Percentiles rank a stretch among this genome's conserved stretches.
Evolutionary conservation across 2,797 vertebrate species (phyloP).

Genomic region (Lindbergichthys nudifrons): DNA sequence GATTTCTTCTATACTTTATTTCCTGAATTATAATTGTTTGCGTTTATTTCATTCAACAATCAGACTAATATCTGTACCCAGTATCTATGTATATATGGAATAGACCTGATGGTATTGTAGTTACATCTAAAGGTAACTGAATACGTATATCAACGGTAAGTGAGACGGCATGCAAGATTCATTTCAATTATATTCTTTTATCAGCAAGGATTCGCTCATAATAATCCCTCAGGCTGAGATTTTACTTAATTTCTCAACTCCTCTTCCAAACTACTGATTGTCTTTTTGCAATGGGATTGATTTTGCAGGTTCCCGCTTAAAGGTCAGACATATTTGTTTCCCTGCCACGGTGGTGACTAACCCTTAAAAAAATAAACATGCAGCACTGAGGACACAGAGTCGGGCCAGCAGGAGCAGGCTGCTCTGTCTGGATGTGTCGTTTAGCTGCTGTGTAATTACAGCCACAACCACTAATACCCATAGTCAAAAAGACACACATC

Average conservation of each 20-base stretch:
- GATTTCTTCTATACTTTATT: too few species aligned
- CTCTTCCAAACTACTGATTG: not conserved
- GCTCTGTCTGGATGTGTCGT: conserved; percentile 34
- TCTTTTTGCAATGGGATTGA: not conserved
- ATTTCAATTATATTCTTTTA: not conserved
- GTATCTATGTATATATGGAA: not conserved
- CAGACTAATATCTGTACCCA: too few species aligned
- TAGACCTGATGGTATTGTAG: not conserved
- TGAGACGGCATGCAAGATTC: not conserved
- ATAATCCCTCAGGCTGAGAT: not conserved
- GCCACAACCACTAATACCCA: conserved; percentile 47
- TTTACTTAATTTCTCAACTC: not conserved
- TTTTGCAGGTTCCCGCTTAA: not conserved
- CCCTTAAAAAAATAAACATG: conserved; percentile 17
- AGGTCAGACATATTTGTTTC: conserved; percentile 28
- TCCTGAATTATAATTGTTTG: too few species aligned
- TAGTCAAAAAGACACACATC: conserved; percentile 36
- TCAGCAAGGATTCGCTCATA: not conserved
- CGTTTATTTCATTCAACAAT: too few species aligned
- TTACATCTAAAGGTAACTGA: too few species aligned
- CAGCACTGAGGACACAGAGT: conserved; percentile 19
- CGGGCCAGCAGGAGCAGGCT: conserved; percentile 3
- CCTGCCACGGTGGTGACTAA: conserved; percentile 17
- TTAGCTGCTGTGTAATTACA: conserved; percentile 63
- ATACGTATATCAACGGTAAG: not conserved